These are phyloP conservation scores for Standfussiana lucernea DNA, from an alignment of 2,888 invertebrate species.

Conservation along the genomic window DNA sequence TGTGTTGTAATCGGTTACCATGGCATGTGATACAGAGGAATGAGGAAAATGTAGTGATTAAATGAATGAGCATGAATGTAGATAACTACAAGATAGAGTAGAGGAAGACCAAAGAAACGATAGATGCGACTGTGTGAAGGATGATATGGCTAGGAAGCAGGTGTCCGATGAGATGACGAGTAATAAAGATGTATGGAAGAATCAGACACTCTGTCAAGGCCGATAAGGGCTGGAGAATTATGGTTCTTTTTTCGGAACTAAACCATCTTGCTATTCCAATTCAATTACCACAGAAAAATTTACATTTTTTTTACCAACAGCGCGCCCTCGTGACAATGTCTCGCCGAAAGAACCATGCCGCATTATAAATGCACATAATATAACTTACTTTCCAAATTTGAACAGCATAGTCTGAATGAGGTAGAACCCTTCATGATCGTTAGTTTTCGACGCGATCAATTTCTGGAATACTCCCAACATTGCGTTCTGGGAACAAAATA, in stretches of 20 bases:
- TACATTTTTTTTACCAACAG: no score
- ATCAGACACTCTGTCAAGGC: no score
- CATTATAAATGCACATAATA: not conserved
- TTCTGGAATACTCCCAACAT: constrained; percentile 99
- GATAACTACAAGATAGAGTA: not conserved
- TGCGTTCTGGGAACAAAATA: constrained; percentile 89
- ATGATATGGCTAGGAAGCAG: not conserved
- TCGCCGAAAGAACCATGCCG: no score
- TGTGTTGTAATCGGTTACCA: no score
- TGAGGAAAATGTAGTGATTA: no score
- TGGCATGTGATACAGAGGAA: no score
- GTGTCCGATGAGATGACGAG: not conserved
- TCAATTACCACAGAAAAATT: no score
- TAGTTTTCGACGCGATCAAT: constrained; percentile 97
- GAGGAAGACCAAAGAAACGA: not conserved
- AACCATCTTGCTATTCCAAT: no score
- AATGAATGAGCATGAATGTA: no score
- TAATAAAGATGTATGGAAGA: not conserved
- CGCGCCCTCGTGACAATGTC: no score
- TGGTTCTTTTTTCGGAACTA: no score
- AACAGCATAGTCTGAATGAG: constrained; percentile 96
- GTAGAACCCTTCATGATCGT: constrained; percentile 99
- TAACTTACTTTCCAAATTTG: constrained; percentile 94
- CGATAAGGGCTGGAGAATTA: no score
- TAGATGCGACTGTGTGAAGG: not conserved